phyloP scores from a whole-genome alignment of 1,140 invertebrate genomes.

The Drosophila athabasca region DNA sequence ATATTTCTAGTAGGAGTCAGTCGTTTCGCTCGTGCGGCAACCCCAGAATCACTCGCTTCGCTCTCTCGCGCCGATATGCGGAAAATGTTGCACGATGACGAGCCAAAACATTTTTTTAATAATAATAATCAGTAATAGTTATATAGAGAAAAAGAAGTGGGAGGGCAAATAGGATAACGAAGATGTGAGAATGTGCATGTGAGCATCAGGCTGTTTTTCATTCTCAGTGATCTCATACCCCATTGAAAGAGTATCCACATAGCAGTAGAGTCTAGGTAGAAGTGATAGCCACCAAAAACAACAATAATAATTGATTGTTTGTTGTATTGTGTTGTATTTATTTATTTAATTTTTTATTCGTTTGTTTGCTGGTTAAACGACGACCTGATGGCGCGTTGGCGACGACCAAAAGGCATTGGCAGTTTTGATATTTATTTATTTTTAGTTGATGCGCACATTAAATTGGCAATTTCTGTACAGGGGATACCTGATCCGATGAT shows the following conservation, averaged over 20 bases:
- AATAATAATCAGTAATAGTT: no score
- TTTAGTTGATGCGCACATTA: conserved; percentile 76
- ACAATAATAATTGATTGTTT: conserved; percentile 55
- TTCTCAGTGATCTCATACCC: no score
- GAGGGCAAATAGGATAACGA: no score
- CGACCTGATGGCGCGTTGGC: conserved; percentile 13
- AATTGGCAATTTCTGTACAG: conserved; percentile 57
- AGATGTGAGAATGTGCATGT: no score
- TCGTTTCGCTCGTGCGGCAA: no score
- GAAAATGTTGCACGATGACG: no score
- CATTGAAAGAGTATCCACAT: conserved; percentile 29
- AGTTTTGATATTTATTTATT: conserved; percentile 66
- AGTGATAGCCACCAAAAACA: conserved; percentile 16
- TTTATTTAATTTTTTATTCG: conserved; percentile 57
- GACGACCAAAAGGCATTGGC: conserved; percentile 8
- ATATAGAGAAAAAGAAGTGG: no score
- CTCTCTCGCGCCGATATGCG: no score
- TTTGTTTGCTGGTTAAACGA: conserved; percentile 12
- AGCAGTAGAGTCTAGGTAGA: conserved; percentile 8
- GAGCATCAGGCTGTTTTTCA: no score
- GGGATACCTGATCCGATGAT: conserved; percentile 7
- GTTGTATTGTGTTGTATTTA: conserved; percentile 19
- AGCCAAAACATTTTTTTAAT: no score
- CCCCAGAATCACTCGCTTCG: no score
- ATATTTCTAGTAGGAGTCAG: no score